These are phyloP conservation scores for Drosophila affinis DNA, from an alignment of 2,888 invertebrate species.

Conservation along the genomic window DNA sequence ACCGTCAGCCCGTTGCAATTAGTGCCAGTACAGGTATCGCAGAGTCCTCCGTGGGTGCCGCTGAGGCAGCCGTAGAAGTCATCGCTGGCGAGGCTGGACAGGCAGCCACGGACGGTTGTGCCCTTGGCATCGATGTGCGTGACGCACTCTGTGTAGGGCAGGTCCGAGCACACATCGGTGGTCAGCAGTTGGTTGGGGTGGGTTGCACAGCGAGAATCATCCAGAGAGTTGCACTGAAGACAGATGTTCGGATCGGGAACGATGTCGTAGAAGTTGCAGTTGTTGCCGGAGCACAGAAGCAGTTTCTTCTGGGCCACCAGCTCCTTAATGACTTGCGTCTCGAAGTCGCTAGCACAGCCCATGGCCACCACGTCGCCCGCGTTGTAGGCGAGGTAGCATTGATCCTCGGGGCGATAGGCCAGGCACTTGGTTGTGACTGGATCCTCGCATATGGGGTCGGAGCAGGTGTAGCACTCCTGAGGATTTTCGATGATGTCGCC, in stretches of 20 bases:
- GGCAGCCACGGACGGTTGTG: constrained; percentile 76
- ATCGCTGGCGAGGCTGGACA: constrained; percentile 53
- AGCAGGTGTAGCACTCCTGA: constrained; percentile 72
- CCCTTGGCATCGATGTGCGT: constrained; percentile 72
- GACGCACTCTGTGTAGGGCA: constrained; percentile 79
- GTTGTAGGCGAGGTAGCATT: constrained; percentile 75
- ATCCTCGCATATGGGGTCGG: constrained; percentile 57
- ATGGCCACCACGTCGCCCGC: constrained; percentile 52
- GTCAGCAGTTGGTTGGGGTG: constrained; percentile 74
- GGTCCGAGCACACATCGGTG: constrained; percentile 52
- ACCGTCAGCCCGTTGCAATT: constrained; percentile 76
- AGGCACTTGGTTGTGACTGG: constrained; percentile 50
- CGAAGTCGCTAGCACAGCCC: constrained; percentile 81
- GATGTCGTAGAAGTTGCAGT: constrained; percentile 66
- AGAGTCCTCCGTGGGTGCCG: constrained; percentile 53
- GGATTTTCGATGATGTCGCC: constrained; percentile 57
- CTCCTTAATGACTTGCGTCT: constrained; percentile 54
- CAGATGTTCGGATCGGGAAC: constrained; percentile 64
- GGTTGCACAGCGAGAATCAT: constrained; percentile 76
- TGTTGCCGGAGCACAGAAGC: constrained; percentile 69
- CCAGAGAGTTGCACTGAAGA: constrained; percentile 69
- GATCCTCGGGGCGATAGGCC: constrained; percentile 67
- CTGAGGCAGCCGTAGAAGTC: constrained; percentile 72
- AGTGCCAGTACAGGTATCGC: constrained; percentile 66
- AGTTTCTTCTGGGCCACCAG: constrained; percentile 70